Base-by-base conservation (phyloP, 2,113 vertebrate species). In the Pleuronectes platessa region DNA sequence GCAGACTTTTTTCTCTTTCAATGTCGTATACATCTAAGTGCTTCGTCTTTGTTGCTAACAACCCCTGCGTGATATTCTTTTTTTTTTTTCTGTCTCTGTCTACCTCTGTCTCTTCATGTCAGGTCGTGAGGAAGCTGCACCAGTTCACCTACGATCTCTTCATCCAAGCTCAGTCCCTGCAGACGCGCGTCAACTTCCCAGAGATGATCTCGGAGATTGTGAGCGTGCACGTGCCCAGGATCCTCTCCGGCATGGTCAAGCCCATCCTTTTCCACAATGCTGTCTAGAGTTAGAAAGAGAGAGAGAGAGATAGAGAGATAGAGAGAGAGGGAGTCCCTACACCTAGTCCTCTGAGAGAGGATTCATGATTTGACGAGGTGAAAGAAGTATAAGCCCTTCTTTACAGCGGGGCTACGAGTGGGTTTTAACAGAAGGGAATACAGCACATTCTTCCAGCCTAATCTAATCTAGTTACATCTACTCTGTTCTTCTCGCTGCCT, bases 121-220 rank as follows among this genome's bases (percentile, higher is more conserved):
- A 99, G 97, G 94, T 98, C 84, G 96, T 98, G 89, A 95, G 94
- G 93, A 97, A 97, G 88, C 93, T 99, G 37, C 97, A 98, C 75
- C 97, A 99, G 92, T 99, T 98, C 93, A 97, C 97, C 55, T 98
- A 98, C 64, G 96, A 99, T 86, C 96, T 98, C 55, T 95, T 97
- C 72, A 94, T 97, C 75, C 97, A 97, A 91, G 95, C 97, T 0
- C 96, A 97, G 73, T 94, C 96, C 89, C 95, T 91, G 72, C 90
- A 89, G 58, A 93, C 95, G 71, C 95, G 93, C 0, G 96, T 99
- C 91, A 96, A 94, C 93, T 99, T 97, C 90, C 97, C 97, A 0
- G 97, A 99, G 94, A 99, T 99, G 97, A 98, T 99, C 94, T 95
- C 97, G 0, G 97, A 99, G 93, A 98, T 99, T 72, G 98, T 99